Evolutionary conservation across 2,888 invertebrate genomes (phyloP).

Genomic region (Meloe dianella): DNA sequence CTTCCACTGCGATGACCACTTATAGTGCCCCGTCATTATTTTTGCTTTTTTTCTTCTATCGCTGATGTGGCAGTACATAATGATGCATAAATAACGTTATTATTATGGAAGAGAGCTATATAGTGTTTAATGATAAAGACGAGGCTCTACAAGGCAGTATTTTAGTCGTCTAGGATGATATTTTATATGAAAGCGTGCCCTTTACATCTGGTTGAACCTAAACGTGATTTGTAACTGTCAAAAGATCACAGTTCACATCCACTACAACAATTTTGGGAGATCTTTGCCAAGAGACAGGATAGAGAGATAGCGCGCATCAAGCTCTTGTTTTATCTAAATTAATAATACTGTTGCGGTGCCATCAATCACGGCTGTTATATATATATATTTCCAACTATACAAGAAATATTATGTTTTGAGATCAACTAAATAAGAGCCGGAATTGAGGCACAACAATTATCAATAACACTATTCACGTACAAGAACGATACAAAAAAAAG

Average conservation of each 20-base stretch:
- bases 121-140: conserved; percentile 28
- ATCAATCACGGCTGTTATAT: conserved; percentile 41
- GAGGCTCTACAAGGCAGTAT: conserved; percentile 5
- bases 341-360: conserved; percentile 48
- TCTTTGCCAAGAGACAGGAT: conserved; percentile 35
- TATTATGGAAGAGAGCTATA: conserved; percentile 27
- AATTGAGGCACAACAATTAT: conserved; percentile 5
- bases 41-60: background rate
- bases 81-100: conserved; percentile 40
- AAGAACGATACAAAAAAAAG: background rate
- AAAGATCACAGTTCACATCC: conserved; percentile 48
- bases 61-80: conserved; percentile 32
- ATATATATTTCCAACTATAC: conserved; percentile 36
- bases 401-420: conserved; percentile 24
- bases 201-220: conserved; percentile 44
- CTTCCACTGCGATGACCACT: conserved; percentile 23
- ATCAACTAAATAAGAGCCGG: conserved; percentile 18
- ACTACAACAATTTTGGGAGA: conserved; percentile 45
- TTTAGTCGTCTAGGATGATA: background rate
- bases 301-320: conserved; percentile 40
- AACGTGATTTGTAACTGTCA: conserved; percentile 45
- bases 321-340: conserved; percentile 44
- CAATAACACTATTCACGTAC: conserved; percentile 3
- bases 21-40: conserved; percentile 16
- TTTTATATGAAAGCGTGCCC: conserved; percentile 37